Percentiles rank a stretch among this genome's conserved stretches.
Conservation (phyloP, 2,113 vertebrate species). For the Oncorhynchus clarkii region DNA sequence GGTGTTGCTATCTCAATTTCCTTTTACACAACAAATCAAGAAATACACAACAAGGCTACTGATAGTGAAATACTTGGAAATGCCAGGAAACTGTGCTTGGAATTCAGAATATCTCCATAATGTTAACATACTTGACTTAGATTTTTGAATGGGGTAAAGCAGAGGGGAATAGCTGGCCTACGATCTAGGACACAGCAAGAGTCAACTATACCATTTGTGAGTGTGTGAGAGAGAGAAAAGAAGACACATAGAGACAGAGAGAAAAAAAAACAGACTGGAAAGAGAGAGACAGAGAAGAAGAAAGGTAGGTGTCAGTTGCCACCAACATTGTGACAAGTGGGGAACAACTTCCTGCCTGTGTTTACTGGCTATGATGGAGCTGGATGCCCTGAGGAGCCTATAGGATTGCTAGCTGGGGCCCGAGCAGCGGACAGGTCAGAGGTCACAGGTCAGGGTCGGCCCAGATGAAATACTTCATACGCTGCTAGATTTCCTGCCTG, state of each 20-base stretch:
- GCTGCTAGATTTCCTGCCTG: conserved; percentile 62
- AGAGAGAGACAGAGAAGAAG: conserved; percentile 18
- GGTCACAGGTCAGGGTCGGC: conserved; percentile 58
- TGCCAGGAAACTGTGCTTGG: not conserved
- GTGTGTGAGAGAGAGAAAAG: not conserved
- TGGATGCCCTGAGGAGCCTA: conserved; percentile 35
- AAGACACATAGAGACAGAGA: not conserved
- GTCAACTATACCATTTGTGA: not conserved
- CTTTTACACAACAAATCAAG: conserved; percentile 34
- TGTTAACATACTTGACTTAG: not conserved
- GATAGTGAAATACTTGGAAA: not conserved
- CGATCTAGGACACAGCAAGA: not conserved
- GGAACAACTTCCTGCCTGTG: conserved; percentile 55
- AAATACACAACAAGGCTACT: conserved; percentile 3
- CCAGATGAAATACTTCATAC: conserved; percentile 68
- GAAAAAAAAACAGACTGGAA: not conserved
- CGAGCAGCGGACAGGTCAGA: conserved; percentile 56
- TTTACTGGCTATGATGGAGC: conserved; percentile 50
- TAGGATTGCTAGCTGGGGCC: conserved; percentile 15
- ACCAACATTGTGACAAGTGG: conserved; percentile 66
- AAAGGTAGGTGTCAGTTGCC: conserved; percentile 29
- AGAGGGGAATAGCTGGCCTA: not conserved
- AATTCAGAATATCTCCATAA: not conserved
- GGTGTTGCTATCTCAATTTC: conserved; percentile 58
- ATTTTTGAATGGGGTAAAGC: not conserved